Evolutionary conservation across 2,797 vertebrate genomes (phyloP).

Genomic region (Buphagus erythrorhynchus): DNA sequence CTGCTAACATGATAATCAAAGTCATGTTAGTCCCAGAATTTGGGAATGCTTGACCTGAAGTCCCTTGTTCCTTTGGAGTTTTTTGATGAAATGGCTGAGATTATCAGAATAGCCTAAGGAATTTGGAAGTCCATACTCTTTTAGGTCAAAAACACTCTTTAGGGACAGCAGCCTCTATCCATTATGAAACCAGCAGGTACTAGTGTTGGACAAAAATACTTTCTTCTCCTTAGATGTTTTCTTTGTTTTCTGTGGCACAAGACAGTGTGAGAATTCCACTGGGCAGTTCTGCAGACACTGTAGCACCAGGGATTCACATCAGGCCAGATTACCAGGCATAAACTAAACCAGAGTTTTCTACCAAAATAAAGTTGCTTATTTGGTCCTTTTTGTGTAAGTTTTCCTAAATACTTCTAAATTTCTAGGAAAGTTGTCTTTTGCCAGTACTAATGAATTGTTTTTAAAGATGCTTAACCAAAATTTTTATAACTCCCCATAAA

Average conservation of each 20-base stretch:
- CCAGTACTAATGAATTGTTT: conserved; percentile 60
- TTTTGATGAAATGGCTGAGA: background rate
- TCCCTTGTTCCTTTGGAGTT: background rate
- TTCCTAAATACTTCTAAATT: conserved; percentile 80
- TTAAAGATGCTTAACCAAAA: conserved; percentile 68
- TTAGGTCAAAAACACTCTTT: background rate
- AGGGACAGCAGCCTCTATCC: background rate
- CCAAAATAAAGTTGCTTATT: conserved; percentile 67
- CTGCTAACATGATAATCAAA: background rate
- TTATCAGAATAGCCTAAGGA: background rate
- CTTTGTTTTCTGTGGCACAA: background rate
- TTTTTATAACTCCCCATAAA: conserved; percentile 66
- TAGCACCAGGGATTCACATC: background rate
- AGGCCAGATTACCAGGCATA: background rate
- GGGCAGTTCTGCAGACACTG: background rate
- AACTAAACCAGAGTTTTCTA: conserved; percentile 69
- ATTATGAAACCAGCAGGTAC: background rate
- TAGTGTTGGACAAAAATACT: background rate
- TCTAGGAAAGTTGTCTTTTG: conserved; percentile 72
- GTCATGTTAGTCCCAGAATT: background rate
- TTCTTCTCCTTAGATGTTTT: background rate
- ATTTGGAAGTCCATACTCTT: background rate
- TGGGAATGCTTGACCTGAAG: background rate
- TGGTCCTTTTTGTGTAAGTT: conserved; percentile 77
- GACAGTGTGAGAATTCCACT: background rate